Percentiles rank a stretch among this genome's conserved stretches.
Evolutionary conservation across 1,140 invertebrate species (phyloP).

Genomic region (Lanistes nyassanus): DNA sequence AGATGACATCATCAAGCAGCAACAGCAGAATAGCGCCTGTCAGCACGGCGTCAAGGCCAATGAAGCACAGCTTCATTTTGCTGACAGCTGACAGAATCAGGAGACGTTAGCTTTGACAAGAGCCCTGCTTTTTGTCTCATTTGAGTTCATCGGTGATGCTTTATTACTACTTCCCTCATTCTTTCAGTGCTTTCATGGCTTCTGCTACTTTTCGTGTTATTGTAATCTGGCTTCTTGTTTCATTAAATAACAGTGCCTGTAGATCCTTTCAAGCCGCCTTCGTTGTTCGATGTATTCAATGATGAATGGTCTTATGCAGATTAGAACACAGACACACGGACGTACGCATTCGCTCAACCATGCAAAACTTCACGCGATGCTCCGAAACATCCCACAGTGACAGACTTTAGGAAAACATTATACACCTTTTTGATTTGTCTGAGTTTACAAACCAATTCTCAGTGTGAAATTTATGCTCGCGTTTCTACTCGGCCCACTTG

Average conservation of each 20-base stretch:
- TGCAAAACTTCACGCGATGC: not conserved
- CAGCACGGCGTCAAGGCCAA: conserved; percentile 4
- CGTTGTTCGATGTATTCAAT: no score
- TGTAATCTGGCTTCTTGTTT: no score
- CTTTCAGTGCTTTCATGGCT: no score
- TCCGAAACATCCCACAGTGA: not conserved
- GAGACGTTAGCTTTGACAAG: no score
- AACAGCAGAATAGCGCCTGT: not conserved
- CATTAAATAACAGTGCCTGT: no score
- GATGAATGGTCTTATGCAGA: no score
- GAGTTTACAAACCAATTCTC: not conserved
- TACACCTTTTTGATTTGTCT: not conserved
- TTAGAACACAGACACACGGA: not conserved
- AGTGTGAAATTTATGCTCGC: not conserved
- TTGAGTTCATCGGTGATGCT: no score
- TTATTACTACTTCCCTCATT: no score
- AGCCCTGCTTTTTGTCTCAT: no score
- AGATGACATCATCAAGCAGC: conserved; percentile 5
- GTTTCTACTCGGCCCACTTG: no score
- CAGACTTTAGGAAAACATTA: not conserved
- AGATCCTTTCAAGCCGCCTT: no score
- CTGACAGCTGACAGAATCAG: not conserved
- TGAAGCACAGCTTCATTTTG: not conserved
- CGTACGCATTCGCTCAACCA: not conserved
- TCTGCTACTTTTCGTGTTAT: no score